Evolutionary conservation across 2,888 invertebrate genomes (phyloP), one percentile per base, ranked within the genome.

Genomic region (Bugulina stolonifera): DNA sequence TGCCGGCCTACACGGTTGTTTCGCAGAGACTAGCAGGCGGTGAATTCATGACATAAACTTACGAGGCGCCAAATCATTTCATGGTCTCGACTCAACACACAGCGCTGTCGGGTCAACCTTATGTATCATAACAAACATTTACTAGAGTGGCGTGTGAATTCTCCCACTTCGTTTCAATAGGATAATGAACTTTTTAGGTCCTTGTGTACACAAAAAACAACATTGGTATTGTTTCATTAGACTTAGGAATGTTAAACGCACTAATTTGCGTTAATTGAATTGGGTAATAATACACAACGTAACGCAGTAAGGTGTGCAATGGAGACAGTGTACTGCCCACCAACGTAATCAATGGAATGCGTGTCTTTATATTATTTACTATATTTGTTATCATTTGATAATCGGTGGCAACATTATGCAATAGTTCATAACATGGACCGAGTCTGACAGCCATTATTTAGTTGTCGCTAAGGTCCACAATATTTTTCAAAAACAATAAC

Each of bases 61-160:
- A 27, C 64, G 5, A 34, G 64, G 64, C 64, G 64, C 64, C 64
- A 14, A 64, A 32, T 64, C 32, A 14, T 5, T 32, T 10, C 27
- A 64, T n/a, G 64, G 64, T 64, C 32, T 14, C 5, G 5, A 64
- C 64, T 32, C 64, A 64, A 64, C 64, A 64, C 64, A 64, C 34
- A 64, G n/a, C 29, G n/a, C 14, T 64, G 10, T 27, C 22, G 29
- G 27, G 14, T 32, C 5, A 14, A 32, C 3, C 3, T 5, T 10
- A 3, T 32, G 64, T 32, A 64, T 29, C 25, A 64, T 5, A 64
- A 64, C 64, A 64, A 64, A 64, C 64, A 64, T 32, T 25, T 10
- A 5, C 3, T 14, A 64, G 64, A 25, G 32, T 25, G 34, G 64
- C 64, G 64, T 64, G 64, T 64, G 64, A 64, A 64, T 32, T 64